Percentiles rank a stretch among this genome's conserved stretches.
Conservation (phyloP, 2,888 invertebrate genomes). For the Scotopteryx bipunctaria region DNA sequence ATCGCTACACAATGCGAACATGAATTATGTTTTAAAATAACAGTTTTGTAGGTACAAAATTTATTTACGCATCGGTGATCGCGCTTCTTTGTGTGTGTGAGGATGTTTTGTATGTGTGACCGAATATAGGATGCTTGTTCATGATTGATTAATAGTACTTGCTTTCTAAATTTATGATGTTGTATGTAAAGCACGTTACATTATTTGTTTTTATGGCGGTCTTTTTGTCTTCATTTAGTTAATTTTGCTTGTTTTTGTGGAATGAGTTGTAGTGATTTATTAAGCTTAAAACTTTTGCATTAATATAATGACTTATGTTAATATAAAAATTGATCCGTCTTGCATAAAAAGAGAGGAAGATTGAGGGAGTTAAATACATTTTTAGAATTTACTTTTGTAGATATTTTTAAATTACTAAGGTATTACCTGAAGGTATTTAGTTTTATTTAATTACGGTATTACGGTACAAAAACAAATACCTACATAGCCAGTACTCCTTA, state of each 20-base stretch:
- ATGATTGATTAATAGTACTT: conserved; percentile 68
- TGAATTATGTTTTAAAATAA: conserved; percentile 82
- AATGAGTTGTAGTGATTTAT: too few species aligned
- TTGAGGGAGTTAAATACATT: too few species aligned
- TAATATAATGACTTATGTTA: too few species aligned
- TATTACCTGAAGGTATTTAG: too few species aligned
- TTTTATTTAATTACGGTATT: too few species aligned
- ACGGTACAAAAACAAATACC: too few species aligned
- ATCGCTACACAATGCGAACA: conserved; percentile 59
- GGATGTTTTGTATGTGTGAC: conserved; percentile 38
- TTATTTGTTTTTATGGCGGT: conserved; percentile 10
- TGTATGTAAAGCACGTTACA: conserved; percentile 39
- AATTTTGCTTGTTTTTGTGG: conserved; percentile 4
- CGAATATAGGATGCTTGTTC: conserved; percentile 67
- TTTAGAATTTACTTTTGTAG: too few species aligned
- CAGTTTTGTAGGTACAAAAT: conserved; percentile 82
- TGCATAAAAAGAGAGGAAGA: too few species aligned
- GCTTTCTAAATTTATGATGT: conserved; percentile 59
- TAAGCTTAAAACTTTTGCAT: too few species aligned
- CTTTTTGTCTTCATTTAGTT: conserved; percentile 9
- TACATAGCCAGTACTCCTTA: too few species aligned
- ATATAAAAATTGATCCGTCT: too few species aligned
- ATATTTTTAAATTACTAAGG: too few species aligned
- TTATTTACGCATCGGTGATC: conserved; percentile 73
- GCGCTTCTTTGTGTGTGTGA: conserved; percentile 30